phyloP scores from a whole-genome alignment of 2,888 invertebrate species.

The Zhuqinia jingwanae region DNA sequence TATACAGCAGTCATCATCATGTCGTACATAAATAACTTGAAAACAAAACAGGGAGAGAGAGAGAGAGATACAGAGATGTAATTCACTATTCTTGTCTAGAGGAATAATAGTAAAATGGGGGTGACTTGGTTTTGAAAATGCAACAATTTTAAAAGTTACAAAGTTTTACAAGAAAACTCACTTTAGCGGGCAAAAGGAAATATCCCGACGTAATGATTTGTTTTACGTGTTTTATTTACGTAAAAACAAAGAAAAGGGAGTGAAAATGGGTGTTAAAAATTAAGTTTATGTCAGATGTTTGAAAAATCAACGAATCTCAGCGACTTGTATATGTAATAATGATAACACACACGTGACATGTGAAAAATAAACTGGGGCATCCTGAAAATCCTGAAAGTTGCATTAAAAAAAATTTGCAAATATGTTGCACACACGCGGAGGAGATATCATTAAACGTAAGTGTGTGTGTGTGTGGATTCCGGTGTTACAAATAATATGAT shows the following conservation, averaged over 20 bases:
- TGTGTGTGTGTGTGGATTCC: not conserved
- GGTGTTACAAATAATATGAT: not conserved
- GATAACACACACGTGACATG: too few relatives aligned
- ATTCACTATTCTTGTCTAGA: not conserved
- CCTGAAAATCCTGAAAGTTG: not conserved
- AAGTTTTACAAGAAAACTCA: slow-evolving; percentile 24
- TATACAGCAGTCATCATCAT: not conserved
- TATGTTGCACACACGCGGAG: too few relatives aligned
- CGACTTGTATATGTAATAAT: too few relatives aligned
- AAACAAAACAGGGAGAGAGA: not conserved
- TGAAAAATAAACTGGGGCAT: not conserved
- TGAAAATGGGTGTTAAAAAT: not conserved
- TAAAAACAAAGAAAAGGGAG: not conserved
- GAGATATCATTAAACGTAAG: not conserved
- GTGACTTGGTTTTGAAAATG: not conserved
- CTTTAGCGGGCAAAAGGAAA: slow-evolving; percentile 14
- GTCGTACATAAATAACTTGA: not conserved
- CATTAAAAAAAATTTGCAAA: not conserved
- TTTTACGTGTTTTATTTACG: not conserved
- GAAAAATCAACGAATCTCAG: not conserved
- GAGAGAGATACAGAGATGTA: too few relatives aligned
- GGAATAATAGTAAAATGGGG: slow-evolving; percentile 12
- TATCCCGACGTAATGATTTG: slow-evolving; percentile 29
- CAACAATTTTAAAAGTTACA: slow-evolving; percentile 21
- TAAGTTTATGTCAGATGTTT: not conserved